These are phyloP conservation scores for Protobothrops mucrosquamatus DNA, from an alignment of 2,113 vertebrate genomes.

Conservation along the genomic window DNA sequence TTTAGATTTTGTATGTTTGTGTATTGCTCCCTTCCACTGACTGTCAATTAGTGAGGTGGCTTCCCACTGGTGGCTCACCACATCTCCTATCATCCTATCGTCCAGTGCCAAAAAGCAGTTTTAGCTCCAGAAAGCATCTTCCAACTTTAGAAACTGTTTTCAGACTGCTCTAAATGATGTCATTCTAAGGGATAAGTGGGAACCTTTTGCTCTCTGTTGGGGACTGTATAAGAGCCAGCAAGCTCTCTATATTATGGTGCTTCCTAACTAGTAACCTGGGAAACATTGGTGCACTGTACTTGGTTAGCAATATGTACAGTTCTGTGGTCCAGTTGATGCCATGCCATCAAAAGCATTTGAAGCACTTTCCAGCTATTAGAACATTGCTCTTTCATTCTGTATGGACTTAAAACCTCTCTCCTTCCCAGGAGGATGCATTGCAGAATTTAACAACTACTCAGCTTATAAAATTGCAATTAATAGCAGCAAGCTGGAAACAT, in stretches of 20 bases:
- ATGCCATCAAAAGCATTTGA: not conserved
- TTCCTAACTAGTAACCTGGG: not conserved
- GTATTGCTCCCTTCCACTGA: not conserved
- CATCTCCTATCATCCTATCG: not conserved
- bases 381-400: not conserved
- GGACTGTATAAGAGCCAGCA: not conserved
- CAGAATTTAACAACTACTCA: slow-evolving; percentile 57
- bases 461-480: slow-evolving; percentile 74
- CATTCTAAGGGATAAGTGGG: not conserved
- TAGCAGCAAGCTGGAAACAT: slow-evolving; percentile 63
- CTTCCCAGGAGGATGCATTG: slow-evolving; percentile 41
- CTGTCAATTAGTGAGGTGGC: not conserved
- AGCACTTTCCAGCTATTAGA: not conserved
- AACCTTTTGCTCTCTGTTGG: not conserved
- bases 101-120: not conserved
- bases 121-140: not conserved
- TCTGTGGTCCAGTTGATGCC: not conserved
- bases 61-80: not conserved
- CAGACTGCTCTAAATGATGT: not conserved
- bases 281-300: not conserved
- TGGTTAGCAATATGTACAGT: not conserved
- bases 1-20: not conserved
- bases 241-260: not conserved
- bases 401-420: slow-evolving; percentile 18
- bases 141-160: not conserved